Evolutionary conservation across 2,797 vertebrate genomes (phyloP).

Genomic region (Neosalanx taihuensis): DNA sequence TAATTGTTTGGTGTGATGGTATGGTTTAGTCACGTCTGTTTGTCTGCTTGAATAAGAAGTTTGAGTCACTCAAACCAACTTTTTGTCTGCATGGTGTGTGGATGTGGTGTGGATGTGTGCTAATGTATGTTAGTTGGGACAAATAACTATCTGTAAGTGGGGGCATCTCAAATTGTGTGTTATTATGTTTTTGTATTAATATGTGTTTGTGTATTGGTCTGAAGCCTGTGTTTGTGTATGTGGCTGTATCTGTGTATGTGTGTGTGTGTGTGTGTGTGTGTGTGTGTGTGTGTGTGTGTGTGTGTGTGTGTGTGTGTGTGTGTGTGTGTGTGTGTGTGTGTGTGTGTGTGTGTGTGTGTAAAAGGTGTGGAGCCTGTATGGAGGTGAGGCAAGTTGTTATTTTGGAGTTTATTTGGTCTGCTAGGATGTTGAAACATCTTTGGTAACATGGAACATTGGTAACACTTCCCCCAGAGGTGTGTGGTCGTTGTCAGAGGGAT

Average conservation of each 20-base stretch:
- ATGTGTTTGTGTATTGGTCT: not conserved
- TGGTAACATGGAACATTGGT: constrained; percentile 27
- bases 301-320: not conserved
- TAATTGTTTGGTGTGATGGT: too few relatives aligned
- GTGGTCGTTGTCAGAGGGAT: constrained; percentile 54
- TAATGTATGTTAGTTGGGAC: not conserved
- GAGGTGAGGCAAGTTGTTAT: constrained; percentile 14
- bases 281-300: not conserved
- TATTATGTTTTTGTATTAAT: not conserved
- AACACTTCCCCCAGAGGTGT: constrained; percentile 47
- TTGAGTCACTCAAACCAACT: too few relatives aligned
- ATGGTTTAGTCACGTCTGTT: too few relatives aligned
- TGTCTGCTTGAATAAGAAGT: too few relatives aligned
- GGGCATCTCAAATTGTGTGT: not conserved
- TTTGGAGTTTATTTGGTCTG: constrained; percentile 26
- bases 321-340: not conserved
- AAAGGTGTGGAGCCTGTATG: not conserved
- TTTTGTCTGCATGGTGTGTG: not conserved
- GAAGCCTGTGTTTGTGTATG: not conserved
- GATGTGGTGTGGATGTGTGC: not conserved
- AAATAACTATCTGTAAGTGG: not conserved
- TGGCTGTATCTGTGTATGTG: not conserved
- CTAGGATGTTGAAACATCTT: constrained; percentile 26
- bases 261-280: not conserved
- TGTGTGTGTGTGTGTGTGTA: not conserved